Conservation (phyloP, 2,113 vertebrate genomes). For the Nothoprocta pentlandii region DNA sequence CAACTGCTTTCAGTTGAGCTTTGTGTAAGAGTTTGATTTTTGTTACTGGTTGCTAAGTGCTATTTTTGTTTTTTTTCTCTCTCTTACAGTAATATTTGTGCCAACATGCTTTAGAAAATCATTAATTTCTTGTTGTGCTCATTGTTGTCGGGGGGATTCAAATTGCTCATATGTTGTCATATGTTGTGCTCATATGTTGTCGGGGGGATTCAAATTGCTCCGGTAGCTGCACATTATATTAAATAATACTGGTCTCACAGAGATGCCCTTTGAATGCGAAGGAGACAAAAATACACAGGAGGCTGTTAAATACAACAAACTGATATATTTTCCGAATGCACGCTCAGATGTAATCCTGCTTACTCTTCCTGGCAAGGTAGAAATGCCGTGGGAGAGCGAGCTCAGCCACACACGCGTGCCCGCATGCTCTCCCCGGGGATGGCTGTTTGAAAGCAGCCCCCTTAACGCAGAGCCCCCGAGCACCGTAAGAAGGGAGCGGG, state of each 20-base stretch:
- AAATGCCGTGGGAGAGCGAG: not conserved
- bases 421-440: rapidly evolving
- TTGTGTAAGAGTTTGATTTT: not conserved
- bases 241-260: not conserved
- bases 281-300: not conserved
- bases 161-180: not conserved
- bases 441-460: not conserved
- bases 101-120: not conserved
- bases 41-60: not conserved
- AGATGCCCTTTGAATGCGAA: not conserved
- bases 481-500: not conserved
- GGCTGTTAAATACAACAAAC: not conserved
- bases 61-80: not conserved
- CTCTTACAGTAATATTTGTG: not conserved
- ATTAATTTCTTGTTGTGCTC: not conserved
- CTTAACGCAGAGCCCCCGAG: not conserved
- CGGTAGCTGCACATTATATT: not conserved
- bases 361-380: not conserved
- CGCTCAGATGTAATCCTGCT: not conserved
- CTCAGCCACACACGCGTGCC: rapidly evolving
- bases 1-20: not conserved
- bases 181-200: not conserved
- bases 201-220: not conserved
- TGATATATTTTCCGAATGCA: not conserved
- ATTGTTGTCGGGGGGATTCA: not conserved